phyloP scores from a whole-genome alignment of 1,140 invertebrate genomes.

The Parapsyche elsis region DNA sequence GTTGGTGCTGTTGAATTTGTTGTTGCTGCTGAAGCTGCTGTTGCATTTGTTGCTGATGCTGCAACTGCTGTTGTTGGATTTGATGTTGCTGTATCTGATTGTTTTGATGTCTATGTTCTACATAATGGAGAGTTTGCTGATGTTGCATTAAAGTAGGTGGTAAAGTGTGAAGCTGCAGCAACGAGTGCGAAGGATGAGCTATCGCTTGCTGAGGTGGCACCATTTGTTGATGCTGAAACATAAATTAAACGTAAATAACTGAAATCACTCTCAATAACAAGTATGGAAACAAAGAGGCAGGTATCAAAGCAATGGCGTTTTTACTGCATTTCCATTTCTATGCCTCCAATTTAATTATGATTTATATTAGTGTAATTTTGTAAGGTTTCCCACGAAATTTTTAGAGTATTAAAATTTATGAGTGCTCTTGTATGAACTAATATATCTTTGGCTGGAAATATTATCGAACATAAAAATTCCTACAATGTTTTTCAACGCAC shows the following conservation, averaged over 20 bases:
- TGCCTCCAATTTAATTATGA: too few species aligned
- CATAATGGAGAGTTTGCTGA: constrained; percentile 61
- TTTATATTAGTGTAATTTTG: too few species aligned
- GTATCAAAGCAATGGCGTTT: too few species aligned
- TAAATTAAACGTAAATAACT: constrained; percentile 12
- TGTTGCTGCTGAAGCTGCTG: constrained; percentile 61
- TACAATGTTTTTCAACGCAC: too few species aligned
- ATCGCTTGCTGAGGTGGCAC: constrained; percentile 42
- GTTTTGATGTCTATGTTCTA: constrained; percentile 62
- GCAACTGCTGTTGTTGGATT: constrained; percentile 55
- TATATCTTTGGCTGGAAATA: too few species aligned
- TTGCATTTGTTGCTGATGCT: constrained; percentile 36
- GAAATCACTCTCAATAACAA: too few species aligned
- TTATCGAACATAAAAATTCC: too few species aligned
- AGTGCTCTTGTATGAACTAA: too few species aligned
- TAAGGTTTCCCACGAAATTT: too few species aligned
- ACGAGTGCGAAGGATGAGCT: constrained; percentile 41
- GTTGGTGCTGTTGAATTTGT: constrained; percentile 62
- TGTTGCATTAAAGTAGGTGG: constrained; percentile 52
- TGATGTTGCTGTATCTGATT: constrained; percentile 65
- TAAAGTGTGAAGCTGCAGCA: constrained; percentile 46
- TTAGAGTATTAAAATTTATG: too few species aligned
- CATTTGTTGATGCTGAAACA: constrained; percentile 51
- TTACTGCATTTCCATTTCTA: too few species aligned
- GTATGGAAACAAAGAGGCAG: too few species aligned